Conservation (phyloP, 2,888 invertebrate species). For the Minunthozetes semirufus region DNA sequence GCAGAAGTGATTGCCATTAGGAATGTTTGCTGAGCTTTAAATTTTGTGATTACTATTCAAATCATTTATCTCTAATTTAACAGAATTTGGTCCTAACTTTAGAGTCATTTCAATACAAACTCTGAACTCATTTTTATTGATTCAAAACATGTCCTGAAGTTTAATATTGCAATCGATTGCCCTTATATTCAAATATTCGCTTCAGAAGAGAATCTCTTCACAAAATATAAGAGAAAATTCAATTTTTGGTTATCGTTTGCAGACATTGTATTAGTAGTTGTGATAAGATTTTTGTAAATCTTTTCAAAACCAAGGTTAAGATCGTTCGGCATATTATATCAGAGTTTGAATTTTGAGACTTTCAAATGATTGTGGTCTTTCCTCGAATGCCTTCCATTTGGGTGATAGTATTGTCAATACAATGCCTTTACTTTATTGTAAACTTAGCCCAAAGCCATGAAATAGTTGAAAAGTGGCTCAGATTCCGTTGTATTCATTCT, state of each 20-base stretch:
- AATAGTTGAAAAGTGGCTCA: slow-evolving; percentile 16
- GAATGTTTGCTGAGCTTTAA: background rate
- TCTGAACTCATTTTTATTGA: too few species aligned
- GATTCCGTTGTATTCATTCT: background rate
- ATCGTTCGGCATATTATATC: background rate
- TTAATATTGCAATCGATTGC: too few species aligned
- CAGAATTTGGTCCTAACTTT: too few species aligned
- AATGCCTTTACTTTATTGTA: background rate
- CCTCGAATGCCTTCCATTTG: background rate
- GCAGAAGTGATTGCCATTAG: slow-evolving; percentile 11
- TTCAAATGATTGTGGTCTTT: too few species aligned
- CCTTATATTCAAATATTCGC: too few species aligned
- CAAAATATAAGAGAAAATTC: too few species aligned
- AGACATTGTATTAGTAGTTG: background rate
- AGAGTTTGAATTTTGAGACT: background rate
- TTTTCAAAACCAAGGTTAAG: background rate
- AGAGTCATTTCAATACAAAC: too few species aligned
- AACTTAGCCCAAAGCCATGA: slow-evolving; percentile 24
- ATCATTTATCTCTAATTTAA: slow-evolving; percentile 1
- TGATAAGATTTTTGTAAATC: background rate
- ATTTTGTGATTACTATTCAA: slow-evolving; percentile 1
- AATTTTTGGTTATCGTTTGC: too few species aligned
- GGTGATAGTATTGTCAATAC: background rate
- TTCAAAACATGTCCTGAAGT: too few species aligned
- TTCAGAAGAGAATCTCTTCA: too few species aligned